These are phyloP conservation scores for Glaucopsyche alexis DNA, from an alignment of 2,888 invertebrate species.

Conservation along the genomic window DNA sequence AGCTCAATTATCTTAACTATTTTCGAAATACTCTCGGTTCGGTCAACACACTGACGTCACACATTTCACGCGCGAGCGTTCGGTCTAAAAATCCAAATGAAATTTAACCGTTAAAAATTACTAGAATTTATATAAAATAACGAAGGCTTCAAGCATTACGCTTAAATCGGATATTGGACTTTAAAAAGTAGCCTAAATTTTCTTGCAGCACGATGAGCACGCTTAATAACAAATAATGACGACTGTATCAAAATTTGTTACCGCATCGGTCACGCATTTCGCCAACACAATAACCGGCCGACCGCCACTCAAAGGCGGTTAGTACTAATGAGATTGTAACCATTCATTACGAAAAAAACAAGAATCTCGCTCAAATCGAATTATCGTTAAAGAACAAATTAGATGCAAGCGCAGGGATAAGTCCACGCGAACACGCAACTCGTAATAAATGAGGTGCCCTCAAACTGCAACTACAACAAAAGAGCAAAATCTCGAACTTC, in stretches of 20 bases:
- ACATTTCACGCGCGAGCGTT: no score
- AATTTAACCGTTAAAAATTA: no score
- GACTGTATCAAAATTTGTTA: constrained; percentile 24
- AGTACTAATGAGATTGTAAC: constrained; percentile 30
- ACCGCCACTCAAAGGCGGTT: constrained; percentile 24
- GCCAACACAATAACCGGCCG: constrained; percentile 41
- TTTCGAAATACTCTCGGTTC: no score
- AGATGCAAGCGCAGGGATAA: constrained; percentile 29
- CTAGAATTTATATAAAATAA: no score
- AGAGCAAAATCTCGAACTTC: not conserved
- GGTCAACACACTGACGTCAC: no score
- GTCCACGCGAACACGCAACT: constrained; percentile 30
- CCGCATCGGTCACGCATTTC: constrained; percentile 33
- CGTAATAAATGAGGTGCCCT: constrained; percentile 29
- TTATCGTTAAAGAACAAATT: constrained; percentile 32
- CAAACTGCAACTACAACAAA: not conserved
- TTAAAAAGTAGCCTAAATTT: not conserved
- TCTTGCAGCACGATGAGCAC: constrained; percentile 1
- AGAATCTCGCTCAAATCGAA: constrained; percentile 30
- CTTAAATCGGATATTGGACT: constrained; percentile 1
- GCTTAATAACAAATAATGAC: constrained; percentile 26
- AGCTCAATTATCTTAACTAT: no score
- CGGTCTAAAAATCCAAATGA: no score
- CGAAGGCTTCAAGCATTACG: not conserved
- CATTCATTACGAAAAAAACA: constrained; percentile 30